Evolutionary conservation across 2,113 vertebrate genomes (phyloP).

Genomic region (Tetrao urogallus): DNA sequence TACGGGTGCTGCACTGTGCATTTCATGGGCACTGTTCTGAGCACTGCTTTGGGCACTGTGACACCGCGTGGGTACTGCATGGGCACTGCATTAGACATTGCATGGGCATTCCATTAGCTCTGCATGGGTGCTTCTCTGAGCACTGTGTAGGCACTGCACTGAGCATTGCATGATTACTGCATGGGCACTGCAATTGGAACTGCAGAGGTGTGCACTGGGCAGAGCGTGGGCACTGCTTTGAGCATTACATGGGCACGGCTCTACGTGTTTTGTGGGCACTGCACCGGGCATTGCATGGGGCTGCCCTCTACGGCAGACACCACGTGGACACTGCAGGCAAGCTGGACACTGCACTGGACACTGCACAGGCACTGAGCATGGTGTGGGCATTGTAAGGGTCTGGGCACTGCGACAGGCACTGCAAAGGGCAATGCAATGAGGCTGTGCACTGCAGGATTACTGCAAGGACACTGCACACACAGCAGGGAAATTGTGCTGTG

Average conservation of each 20-base stretch:
- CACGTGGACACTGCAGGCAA: background rate
- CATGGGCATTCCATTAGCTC: background rate
- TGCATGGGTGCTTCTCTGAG: background rate
- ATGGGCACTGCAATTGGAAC: background rate
- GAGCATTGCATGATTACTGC: background rate
- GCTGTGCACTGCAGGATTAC: background rate
- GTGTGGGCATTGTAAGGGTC: background rate
- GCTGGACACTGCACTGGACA: background rate
- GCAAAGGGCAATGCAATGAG: no score
- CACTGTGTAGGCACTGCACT: background rate
- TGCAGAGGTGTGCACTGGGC: background rate
- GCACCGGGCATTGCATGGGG: background rate
- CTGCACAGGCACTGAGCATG: background rate
- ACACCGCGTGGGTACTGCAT: no score
- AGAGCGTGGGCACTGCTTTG: background rate
- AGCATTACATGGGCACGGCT: background rate
- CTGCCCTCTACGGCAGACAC: background rate
- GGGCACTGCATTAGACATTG: no score
- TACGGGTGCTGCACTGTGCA: no score
- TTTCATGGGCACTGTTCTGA: no score
- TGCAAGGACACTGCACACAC: no score
- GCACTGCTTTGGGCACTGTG: background rate
- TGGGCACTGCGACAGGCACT: background rate
- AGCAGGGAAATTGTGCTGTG: no score
- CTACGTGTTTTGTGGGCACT: background rate